Evolutionary conservation across 2,797 vertebrate species (phyloP), one percentile per base, ranked within the genome.

Genomic region (Discoglossus pictus): DNA sequence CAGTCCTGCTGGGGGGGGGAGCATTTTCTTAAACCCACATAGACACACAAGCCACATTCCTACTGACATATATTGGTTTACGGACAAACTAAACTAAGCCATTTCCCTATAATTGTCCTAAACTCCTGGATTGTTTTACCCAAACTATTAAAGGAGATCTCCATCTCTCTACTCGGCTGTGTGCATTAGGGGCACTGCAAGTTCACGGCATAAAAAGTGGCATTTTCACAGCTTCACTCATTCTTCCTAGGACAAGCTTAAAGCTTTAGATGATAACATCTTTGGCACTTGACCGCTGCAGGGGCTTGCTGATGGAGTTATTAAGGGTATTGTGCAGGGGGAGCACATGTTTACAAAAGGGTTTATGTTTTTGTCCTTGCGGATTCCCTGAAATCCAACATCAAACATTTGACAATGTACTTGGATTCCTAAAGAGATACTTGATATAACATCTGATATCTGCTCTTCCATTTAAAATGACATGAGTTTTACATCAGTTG

Each of bases 251-350:
- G 27, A 54, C 56, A 60, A 51, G 53, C 21, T 39, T 38, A 27
- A 13, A 61, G 25, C 47, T 53, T 68, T 13, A 61, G 51, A 55
- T 34, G 56, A 68, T 68, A 68, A 68, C 18, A 61, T 68, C 65
- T 53, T 9, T 2, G 46, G 16, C 56, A 44, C 56, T 67, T 60
- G 20, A 68, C 47, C 16, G 27, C 56, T 38, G 15, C 40, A 53
- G 47, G 65, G 56, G 46, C 53, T 17, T 38, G 56, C 43, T 61
- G 65, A 68, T 68, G 38, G 65, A 48, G 35, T 48, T 43, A 59
- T 43, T 24, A 39, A 25, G 27, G 47, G 35, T 43, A 9, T 11
- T 18, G 7, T 11, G 21, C 42, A 53, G 67, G 34, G 38, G 47
- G 40, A 69, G 58, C 50, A 61, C 48, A 55, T 69, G 47, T 62